Evolutionary conservation across 2,888 invertebrate species (phyloP), one percentile per base, ranked within the genome.

Genomic region (Amorpha juglandis): DNA sequence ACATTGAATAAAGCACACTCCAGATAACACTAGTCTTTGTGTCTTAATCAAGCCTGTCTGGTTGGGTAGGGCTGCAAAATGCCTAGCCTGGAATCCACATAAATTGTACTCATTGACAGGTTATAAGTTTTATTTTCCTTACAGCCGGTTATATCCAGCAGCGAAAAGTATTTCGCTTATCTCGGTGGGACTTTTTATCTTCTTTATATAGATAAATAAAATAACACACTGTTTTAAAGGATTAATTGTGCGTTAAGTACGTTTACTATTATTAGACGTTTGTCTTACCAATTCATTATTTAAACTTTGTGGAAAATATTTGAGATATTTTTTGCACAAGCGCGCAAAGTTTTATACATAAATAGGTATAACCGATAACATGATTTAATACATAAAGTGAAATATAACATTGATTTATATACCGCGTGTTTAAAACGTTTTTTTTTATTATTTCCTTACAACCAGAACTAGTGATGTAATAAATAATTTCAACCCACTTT

Each of bases 21-120:
- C 70, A 70, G 69, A 79, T 75, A 78, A 74, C 74, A 71, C 70
- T 73, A 71, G 74, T 73, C 78, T 75, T 76, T 78, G 77, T 74
- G 69, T 68, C 68, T 71, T 72, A 76, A 78, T 80, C 78, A 78
- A 53, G 65, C 67, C 55, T 67, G 73, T 71, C 74, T 74, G 65
- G 63, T 66, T 48, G 66, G 58, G 11, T 65, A 73, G 71, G 70
- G 70, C 45, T 74, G 73, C 21, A 19, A 21, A 58, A 16, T 58
- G 45, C 33, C 53, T 48, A 35, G 21, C 38, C 45, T 21, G 33
- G 62, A 45, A 35, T 53, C 21, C 14, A 27, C 45, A 66, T 52
- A 52, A 50, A 63, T 62, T 62, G n/a, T 52, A 45, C 16, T 21
- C 53, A 63, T 51, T 50, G 48, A 35, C 50, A 35, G 63, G 50